These are phyloP conservation scores for Plagiodera versicolora DNA, from an alignment of 2,888 invertebrate genomes.

Conservation along the genomic window DNA sequence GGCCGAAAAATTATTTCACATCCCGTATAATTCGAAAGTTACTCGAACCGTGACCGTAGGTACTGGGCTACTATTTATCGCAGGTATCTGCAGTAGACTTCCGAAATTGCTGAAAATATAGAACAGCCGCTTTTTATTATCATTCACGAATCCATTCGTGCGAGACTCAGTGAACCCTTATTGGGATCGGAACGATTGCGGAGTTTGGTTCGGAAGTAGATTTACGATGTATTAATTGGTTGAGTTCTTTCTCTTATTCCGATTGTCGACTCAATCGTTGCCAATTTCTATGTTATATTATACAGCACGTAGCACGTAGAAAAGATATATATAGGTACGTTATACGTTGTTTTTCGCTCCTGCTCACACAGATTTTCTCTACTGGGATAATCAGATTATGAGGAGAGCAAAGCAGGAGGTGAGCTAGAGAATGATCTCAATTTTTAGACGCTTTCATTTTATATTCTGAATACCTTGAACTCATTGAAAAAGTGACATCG, in stretches of 20 bases:
- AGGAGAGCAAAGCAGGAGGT: no score
- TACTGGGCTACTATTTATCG: constrained; percentile 37
- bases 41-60: constrained; percentile 32
- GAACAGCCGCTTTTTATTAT: constrained; percentile 39
- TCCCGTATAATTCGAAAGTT: constrained; percentile 25
- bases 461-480: no score
- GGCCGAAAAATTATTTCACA: constrained; percentile 22
- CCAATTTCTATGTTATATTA: constrained; percentile 28
- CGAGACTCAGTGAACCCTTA: constrained; percentile 34
- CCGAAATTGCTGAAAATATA: constrained; percentile 38
- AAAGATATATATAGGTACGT: no score
- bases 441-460: no score
- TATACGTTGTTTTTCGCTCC: not conserved
- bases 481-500: no score
- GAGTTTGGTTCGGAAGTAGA: constrained; percentile 33
- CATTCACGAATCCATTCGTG: constrained; percentile 33
- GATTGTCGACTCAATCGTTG: constrained; percentile 15
- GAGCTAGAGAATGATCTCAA: no score
- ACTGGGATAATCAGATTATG: no score
- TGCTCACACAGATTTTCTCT: no score
- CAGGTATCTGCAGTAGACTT: constrained; percentile 40
- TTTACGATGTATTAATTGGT: constrained; percentile 35
- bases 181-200: constrained; percentile 18
- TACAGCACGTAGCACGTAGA: constrained; percentile 19
- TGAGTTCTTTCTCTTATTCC: constrained; percentile 28